Base-by-base conservation (phyloP, 2,888 invertebrate species). In the Drosophila paucipuncta region DNA sequence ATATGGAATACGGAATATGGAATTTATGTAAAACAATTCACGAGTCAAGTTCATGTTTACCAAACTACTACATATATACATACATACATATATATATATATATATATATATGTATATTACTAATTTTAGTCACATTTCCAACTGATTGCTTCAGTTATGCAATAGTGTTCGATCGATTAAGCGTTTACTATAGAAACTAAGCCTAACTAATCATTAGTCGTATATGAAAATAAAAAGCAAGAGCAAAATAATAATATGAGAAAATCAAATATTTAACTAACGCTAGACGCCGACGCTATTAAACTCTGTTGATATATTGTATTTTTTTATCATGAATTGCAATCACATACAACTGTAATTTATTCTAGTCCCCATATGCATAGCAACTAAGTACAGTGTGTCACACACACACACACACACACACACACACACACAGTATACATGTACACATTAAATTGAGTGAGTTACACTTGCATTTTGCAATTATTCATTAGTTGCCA, bases 401-500 rank as follows among this genome's bases (percentile, higher is more conserved):
- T 22, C 11, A 43, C 5, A 2, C 3, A 5, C 13, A 13, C 13
- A 13, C 13, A 18, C 7, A 18, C 58, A 31, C n/a, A 39, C 4
- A 10, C 11, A 16, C 16, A 4, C 35, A 13, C 13, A 16, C 3
- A 16, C 5, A 37, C 57, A 30, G 4, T 41, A 55, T 59, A 39
- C 37, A 53, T 35, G 41, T 72, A 30, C 54, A n/a, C 18, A 33
- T 16, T 55, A 16, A 28, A 11, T 63, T 30, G 18, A 41, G 25
- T 39, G 41, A 39, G 60, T 55, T 68, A 41, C 58, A 71, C 39
- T 62, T 65, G 76, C 76, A 76, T 64, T 64, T 57, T 58, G 64
- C 64, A 75, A 33, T 73, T 63, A 22, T 25, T 47, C 47, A 47
- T 47, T 47, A 47, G 16, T 25, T 22, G 25, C 47, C 25, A 4